phyloP scores from a whole-genome alignment of 2,113 vertebrate genomes.

The Aleadryas rufinucha region DNA sequence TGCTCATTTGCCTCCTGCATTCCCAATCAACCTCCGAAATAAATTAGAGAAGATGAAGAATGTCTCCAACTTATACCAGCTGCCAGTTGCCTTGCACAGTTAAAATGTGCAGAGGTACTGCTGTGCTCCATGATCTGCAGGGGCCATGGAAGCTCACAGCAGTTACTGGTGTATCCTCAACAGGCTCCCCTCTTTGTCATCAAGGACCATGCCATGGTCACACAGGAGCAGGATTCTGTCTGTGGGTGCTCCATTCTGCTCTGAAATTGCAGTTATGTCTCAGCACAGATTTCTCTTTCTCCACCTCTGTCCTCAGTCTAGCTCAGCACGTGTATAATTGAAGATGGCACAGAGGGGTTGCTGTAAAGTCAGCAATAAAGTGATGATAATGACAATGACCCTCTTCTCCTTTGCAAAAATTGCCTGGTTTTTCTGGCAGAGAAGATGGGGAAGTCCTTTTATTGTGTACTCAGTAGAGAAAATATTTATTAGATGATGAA shows the following conservation, averaged over 20 bases:
- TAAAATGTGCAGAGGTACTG: background rate
- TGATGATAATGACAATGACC: background rate
- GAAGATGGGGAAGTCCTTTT: background rate
- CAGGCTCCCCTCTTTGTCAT: background rate
- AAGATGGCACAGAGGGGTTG: background rate
- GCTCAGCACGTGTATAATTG: background rate
- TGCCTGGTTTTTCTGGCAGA: background rate
- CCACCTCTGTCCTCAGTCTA: background rate
- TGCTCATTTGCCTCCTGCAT: background rate
- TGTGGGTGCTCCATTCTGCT: rapidly evolving
- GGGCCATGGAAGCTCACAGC: background rate
- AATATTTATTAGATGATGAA: background rate
- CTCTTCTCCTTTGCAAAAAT: background rate
- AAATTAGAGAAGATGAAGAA: background rate
- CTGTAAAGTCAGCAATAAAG: background rate
- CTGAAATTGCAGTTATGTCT: background rate
- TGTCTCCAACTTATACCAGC: background rate
- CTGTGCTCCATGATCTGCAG: background rate
- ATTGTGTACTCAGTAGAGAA: background rate
- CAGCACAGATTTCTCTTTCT: background rate
- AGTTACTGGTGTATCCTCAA: background rate
- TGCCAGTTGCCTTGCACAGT: background rate
- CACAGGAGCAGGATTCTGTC: background rate
- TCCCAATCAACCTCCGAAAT: background rate
- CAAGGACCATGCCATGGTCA: rapidly evolving